Evolutionary conservation across 2,113 vertebrate species (phyloP), one percentile per base, ranked within the genome.

Genomic region (Hyla sarda): DNA sequence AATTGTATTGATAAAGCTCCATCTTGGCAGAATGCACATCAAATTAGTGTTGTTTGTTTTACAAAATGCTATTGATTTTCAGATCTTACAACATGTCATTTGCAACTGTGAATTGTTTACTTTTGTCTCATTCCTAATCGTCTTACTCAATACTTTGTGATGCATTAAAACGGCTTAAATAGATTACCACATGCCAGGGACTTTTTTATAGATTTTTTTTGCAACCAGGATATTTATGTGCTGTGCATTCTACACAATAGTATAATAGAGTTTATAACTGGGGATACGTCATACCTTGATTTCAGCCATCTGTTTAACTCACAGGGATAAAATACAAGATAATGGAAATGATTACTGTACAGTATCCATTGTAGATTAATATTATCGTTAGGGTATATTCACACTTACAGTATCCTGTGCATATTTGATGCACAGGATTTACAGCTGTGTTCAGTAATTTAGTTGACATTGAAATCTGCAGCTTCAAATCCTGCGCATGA

Each of bases 61-160:
- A 50, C 62, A 82, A 69, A 82, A 82, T 69, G 80, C 14, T 50
- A 82, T 82, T 62, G 80, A 82, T 82, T 82, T 82, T 50, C 41
- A 82, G 62, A 67, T 82, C 45, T 82, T 28, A 69, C 80, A 82
- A 82, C 60, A 21, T 69, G 45, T 34, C 80, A 69, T 67, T 47
- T 48, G 41, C 80, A 28, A 21, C 60, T 48, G 60, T 82, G 41
- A 82, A 69, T 82, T 69, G 62, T 67, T 67, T 80, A 69, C 62
- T 19, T 32, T 67, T 23, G 60, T 82, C 80, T 82, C 19, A 19
- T 67, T 50, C 41, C 80, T 50, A 41, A 80, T 25, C n/a, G 56
- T 54, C 56, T 62, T 62, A 37, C 14, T 80, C 77, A 60, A 80
- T 62, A 60, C 23, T 28, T 60, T 25, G 32, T 45, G 13, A 62